Conservation (phyloP, 2,797 vertebrate genomes). For the Sphenopsis melanotis region DNA sequence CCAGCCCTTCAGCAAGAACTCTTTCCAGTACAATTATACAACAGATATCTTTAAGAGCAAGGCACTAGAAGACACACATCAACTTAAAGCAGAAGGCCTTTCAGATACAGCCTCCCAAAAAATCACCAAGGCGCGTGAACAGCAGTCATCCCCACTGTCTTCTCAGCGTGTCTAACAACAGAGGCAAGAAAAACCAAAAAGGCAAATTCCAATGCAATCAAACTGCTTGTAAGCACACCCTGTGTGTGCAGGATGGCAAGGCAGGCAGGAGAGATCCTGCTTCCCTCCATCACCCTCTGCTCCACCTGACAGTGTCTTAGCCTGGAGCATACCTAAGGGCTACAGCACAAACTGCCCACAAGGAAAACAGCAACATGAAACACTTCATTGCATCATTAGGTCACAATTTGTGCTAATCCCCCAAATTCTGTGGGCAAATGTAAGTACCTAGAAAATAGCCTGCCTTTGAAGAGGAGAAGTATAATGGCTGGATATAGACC, state of each 20-base stretch:
- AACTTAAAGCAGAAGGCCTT: background rate
- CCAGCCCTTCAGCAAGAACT: background rate
- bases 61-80: background rate
- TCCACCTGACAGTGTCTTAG: slow-evolving; percentile 30
- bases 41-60: slow-evolving; percentile 6
- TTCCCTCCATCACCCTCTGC: background rate
- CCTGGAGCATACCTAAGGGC: slow-evolving; percentile 39
- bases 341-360: slow-evolving; percentile 29
- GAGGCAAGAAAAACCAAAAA: background rate
- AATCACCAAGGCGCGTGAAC: background rate
- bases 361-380: slow-evolving; percentile 53
- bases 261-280: background rate
- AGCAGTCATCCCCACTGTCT: background rate
- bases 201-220: background rate
- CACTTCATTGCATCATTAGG: slow-evolving; percentile 52
- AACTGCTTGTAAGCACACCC: background rate
- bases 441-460: slow-evolving; percentile 1
- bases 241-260: background rate
- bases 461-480: background rate
- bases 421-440: slow-evolving; percentile 6
- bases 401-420: slow-evolving; percentile 35
- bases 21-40: background rate
- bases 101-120: background rate
- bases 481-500: background rate
- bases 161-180: background rate